Percentiles rank a stretch among this genome's conserved stretches.
These are phyloP conservation scores for Hassar affinis DNA, from an alignment of 2,113 vertebrate genomes.

Conservation along the genomic window DNA sequence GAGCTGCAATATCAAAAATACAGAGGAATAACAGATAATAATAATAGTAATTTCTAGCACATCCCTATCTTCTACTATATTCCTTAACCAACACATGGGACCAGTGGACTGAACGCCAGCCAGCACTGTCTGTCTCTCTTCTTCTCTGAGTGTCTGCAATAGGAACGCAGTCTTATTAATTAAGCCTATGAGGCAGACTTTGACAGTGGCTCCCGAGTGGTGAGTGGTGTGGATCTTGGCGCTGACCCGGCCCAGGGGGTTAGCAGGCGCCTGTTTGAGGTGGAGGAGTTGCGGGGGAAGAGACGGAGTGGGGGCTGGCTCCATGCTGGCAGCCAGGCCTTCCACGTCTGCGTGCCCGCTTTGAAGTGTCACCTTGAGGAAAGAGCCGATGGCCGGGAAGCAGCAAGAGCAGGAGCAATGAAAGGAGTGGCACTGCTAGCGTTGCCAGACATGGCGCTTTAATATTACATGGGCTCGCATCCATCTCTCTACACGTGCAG, in stretches of 20 bases:
- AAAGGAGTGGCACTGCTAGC: conserved; percentile 72
- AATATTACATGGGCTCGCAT: conserved; percentile 81
- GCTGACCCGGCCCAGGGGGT: conserved; percentile 74
- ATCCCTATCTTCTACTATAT: conserved; percentile 3
- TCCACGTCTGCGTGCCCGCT: conserved; percentile 75
- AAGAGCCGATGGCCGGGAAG: conserved; percentile 74
- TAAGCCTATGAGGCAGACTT: conserved; percentile 67
- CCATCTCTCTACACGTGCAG: conserved; percentile 75
- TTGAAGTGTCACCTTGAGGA: conserved; percentile 92
- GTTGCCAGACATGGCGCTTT: conserved; percentile 77
- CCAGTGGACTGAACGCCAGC: conserved; percentile 42
- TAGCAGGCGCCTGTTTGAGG: conserved; percentile 76
- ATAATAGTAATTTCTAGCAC: background rate
- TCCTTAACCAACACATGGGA: conserved; percentile 27
- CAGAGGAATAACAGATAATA: conserved; percentile 16
- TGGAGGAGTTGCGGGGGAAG: conserved; percentile 56
- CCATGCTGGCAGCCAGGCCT: conserved; percentile 77
- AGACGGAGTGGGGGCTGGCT: conserved; percentile 63
- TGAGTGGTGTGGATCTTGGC: conserved; percentile 70
- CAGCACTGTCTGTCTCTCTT: conserved; percentile 22
- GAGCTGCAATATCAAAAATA: background rate
- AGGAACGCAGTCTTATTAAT: conserved; percentile 74
- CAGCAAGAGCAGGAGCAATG: conserved; percentile 70
- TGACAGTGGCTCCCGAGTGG: conserved; percentile 73
- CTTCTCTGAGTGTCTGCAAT: conserved; percentile 60